phyloP scores from a whole-genome alignment of 64 coral and sea anemone genomes.

The Acropora yongei region DNA sequence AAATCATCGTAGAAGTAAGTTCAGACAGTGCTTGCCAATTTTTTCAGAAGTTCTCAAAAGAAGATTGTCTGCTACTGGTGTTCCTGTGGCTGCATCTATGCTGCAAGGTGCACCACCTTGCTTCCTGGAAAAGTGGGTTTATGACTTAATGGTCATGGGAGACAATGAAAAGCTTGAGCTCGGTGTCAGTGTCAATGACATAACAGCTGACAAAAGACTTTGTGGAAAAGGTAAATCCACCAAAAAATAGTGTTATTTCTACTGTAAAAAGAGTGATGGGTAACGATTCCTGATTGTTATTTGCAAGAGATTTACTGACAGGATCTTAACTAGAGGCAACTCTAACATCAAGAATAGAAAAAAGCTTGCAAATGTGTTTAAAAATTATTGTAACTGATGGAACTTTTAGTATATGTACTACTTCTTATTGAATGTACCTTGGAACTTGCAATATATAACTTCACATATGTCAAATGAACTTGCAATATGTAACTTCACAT shows the following conservation, averaged over 20 bases:
- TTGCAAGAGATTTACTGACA: not conserved
- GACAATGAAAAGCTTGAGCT: constrained; percentile 45
- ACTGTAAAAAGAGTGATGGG: not conserved
- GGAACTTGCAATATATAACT: too few species aligned
- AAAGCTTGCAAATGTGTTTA: not conserved
- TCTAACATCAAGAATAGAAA: not conserved
- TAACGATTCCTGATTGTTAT: not conserved
- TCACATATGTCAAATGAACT: too few species aligned
- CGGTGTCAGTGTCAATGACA: not conserved
- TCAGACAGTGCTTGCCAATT: too few species aligned
- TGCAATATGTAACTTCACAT: not conserved
- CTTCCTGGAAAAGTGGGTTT: constrained; percentile 47
- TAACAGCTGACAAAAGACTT: not conserved
- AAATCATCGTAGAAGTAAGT: too few species aligned
- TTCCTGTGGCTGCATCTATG: constrained; percentile 32
- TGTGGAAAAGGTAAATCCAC: constrained; percentile 28
- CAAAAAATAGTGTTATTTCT: not conserved
- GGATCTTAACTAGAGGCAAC: too few species aligned
- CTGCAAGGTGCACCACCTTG: constrained; percentile 50
- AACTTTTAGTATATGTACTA: not conserved
- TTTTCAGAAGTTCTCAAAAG: not conserved
- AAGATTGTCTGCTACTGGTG: constrained; percentile 41
- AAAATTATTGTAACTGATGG: not conserved
- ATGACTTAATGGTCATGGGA: constrained; percentile 28
- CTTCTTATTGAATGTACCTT: not conserved